A percentile compares a stretch with the other conserved stretches of the same genome.
These are phyloP conservation scores for Amitus sp. DNA, from an alignment of 2,888 invertebrate species.

Conservation along the genomic window DNA sequence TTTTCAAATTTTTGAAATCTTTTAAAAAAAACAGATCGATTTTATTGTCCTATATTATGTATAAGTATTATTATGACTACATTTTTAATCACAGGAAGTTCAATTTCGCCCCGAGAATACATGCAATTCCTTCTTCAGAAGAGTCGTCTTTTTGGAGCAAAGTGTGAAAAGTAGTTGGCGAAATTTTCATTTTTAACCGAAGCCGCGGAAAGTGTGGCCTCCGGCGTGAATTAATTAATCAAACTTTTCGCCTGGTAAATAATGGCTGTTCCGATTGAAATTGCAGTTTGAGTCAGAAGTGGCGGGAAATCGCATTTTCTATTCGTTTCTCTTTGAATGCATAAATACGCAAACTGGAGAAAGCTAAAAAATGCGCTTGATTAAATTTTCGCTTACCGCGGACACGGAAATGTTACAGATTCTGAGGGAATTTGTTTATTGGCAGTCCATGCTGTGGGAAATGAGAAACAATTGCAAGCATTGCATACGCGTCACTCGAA, in stretches of 20 bases:
- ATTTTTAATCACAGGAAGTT: too few species aligned
- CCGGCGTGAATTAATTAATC: conserved; percentile 3
- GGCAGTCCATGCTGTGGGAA: too few species aligned
- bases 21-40: too few species aligned
- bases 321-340: not conserved
- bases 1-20: too few species aligned
- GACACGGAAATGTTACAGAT: not conserved
- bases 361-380: not conserved
- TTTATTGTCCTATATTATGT: too few species aligned
- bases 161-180: not conserved
- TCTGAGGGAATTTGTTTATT: not conserved
- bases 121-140: not conserved
- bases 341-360: too few species aligned
- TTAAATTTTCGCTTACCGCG: not conserved
- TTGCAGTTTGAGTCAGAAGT: not conserved
- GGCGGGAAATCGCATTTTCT: not conserved
- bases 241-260: not conserved
- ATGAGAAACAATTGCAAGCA: too few species aligned
- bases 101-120: too few species aligned
- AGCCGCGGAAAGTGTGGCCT: not conserved
- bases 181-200: not conserved
- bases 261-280: not conserved
- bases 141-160: not conserved
- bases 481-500: too few species aligned
- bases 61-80: too few species aligned